Base-by-base conservation (phyloP, 2,797 vertebrate genomes). In the Tinamus major region DNA sequence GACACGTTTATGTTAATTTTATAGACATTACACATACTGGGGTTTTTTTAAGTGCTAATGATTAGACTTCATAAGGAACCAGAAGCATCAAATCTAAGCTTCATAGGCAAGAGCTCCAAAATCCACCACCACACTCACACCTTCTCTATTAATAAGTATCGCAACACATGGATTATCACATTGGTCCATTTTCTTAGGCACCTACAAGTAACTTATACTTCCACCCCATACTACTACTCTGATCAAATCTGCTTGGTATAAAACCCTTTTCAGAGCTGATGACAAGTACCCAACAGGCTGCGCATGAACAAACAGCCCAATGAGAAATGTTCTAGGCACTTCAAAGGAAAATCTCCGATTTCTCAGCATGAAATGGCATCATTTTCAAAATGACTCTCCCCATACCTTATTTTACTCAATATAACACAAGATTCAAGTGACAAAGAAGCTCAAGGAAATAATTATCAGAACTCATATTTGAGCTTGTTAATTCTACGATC, bases 111-210 rank as follows among this genome's bases (percentile, higher is more conserved):
- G 41, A 10, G 86, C 5, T 12, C 24, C 58, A 49, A 68, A 84
- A 27, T 6, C 42, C 0, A 0, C 29, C 21, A 71, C 10, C 31
- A 68, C 21, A 18, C 23, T 6, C 1, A 5, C 1, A 5, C 18
- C 6, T 84, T 55, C n/a, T 51, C 35, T 44, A 10, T 5, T 62
- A 74, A 53, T 13, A 85, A 62, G 9, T 10, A 59, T 14, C 49
- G 75, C 24, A 21, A 78, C 21, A 21, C 14, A 29, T 13, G 19
- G 33, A 44, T 16, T 51, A 27, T 58, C 63, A 75, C 2, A 1
- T 1, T 2, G 7, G 17, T 29, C 35, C 21, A 65, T 42, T 71
- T 59, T 49, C 46, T 74, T 24, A n/a, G 2, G 41, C 6, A 79
- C 10, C 63, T 67, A 26, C 0, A 62, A 62, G 4, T 31, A 67